phyloP scores from a whole-genome alignment of 2,797 vertebrate genomes.

The Phoeniculus purpureus region DNA sequence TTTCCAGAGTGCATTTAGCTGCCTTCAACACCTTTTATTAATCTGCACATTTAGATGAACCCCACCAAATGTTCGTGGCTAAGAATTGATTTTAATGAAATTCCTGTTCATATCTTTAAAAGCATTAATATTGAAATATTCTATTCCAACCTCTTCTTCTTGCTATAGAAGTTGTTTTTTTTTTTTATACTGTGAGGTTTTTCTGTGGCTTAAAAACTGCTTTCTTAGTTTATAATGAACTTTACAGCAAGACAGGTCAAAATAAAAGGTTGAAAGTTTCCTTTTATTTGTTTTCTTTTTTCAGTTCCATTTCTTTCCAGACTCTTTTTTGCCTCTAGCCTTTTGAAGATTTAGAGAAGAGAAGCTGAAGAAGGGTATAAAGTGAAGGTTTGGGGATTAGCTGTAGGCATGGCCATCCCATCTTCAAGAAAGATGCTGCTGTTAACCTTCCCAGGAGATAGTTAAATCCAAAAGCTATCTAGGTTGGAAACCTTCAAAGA shows the following conservation, averaged over 20 bases:
- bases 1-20: not conserved
- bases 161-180: not conserved
- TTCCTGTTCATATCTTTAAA: not conserved
- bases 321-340: no score
- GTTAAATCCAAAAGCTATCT: not conserved
- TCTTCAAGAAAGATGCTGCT: not conserved
- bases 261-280: not conserved
- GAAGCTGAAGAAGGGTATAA: not conserved
- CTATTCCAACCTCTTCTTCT: not conserved
- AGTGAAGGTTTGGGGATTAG: not conserved
- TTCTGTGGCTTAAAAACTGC: not conserved
- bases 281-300: not conserved
- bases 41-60: not conserved
- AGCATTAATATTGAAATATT: not conserved
- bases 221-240: not conserved
- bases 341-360: not conserved
- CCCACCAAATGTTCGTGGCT: not conserved
- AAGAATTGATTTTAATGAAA: not conserved
- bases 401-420: not conserved
- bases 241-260: not conserved
- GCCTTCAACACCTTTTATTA: not conserved
- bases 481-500: not conserved
- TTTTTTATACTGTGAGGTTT: not conserved
- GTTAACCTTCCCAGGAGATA: not conserved
- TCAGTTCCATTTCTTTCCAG: not conserved